Evolutionary conservation across 2,888 invertebrate species (phyloP).

Genomic region (Yponomeuta plumbellus): DNA sequence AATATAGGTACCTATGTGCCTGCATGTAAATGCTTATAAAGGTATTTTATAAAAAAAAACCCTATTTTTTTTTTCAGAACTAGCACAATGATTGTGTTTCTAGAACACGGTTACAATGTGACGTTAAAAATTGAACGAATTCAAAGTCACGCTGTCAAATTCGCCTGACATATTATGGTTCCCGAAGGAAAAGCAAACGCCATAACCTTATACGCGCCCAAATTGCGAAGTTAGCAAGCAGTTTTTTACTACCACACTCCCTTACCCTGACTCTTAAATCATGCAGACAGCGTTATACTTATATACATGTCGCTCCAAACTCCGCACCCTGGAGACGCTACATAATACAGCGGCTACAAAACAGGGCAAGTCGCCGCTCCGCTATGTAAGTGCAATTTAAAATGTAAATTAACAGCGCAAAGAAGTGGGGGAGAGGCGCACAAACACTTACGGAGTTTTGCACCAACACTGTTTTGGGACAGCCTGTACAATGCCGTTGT

Average conservation of each 20-base stretch:
- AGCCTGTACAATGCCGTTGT: slow-evolving; percentile 32
- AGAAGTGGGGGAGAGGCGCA: slow-evolving; percentile 59
- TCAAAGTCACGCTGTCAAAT: too few relatives aligned
- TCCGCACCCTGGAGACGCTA: slow-evolving; percentile 22
- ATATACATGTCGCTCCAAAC: slow-evolving; percentile 19
- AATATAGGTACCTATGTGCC: too few relatives aligned
- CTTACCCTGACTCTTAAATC: background rate
- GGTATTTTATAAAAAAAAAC: too few relatives aligned
- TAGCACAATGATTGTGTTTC: too few relatives aligned
- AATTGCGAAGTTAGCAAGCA: background rate
- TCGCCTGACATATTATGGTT: too few relatives aligned
- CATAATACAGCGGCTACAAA: slow-evolving; percentile 54
- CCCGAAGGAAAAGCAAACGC: too few relatives aligned
- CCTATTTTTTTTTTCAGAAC: too few relatives aligned
- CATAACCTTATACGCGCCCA: background rate
- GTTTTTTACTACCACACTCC: background rate
- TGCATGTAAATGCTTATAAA: too few relatives aligned
- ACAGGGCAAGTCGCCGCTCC: slow-evolving; percentile 65
- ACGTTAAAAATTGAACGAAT: too few relatives aligned
- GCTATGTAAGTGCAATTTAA: slow-evolving; percentile 77
- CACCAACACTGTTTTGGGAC: slow-evolving; percentile 62
- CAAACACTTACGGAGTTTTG: slow-evolving; percentile 47
- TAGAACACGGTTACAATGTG: too few relatives aligned
- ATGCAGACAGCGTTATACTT: slow-evolving; percentile 4
- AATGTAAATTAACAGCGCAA: slow-evolving; percentile 77